Evolutionary conservation across 2,113 vertebrate species (phyloP).

Genomic region (Albula glossodonta): DNA sequence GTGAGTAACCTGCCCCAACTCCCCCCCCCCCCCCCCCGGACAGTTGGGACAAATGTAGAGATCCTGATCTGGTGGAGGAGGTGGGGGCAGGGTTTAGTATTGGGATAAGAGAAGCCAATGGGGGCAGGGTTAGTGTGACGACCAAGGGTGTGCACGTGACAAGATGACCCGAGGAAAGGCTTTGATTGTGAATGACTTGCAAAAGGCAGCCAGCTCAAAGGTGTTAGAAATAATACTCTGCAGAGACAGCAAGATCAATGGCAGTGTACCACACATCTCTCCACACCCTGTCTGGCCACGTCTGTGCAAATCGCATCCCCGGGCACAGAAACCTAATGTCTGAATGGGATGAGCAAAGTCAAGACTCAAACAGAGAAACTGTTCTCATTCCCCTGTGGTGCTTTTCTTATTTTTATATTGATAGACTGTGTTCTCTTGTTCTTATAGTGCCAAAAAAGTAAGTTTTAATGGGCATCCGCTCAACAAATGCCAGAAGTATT

Average conservation of each 20-base stretch:
- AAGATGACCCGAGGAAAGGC: slow-evolving; percentile 62
- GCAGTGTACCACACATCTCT: slow-evolving; percentile 39
- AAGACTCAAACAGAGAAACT: slow-evolving; percentile 2
- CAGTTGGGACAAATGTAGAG: slow-evolving; percentile 23
- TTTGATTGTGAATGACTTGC: slow-evolving; percentile 67
- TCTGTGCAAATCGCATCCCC: slow-evolving; percentile 13
- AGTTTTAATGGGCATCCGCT: neutral
- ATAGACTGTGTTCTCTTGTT: neutral
- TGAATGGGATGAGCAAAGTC: neutral
- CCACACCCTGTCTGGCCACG: slow-evolving; percentile 59
- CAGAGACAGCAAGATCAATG: slow-evolving; percentile 49
- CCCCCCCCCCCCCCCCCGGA: neutral
- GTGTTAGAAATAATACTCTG: slow-evolving; percentile 68
- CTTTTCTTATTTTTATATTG: neutral
- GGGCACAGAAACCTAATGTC: neutral
- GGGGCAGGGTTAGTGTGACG: slow-evolving; percentile 39
- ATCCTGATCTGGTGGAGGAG: neutral
- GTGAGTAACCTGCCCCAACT: slow-evolving; percentile 7
- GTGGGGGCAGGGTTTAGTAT: neutral
- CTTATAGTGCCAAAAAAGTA: neutral
- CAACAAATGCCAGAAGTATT: too few relatives aligned
- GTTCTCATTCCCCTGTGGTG: neutral
- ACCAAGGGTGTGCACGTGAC: slow-evolving; percentile 53
- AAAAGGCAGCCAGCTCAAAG: slow-evolving; percentile 62
- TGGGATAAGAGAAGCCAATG: neutral